Conservation (phyloP, 2,797 vertebrate genomes). For the Urosaurus nigricauda region DNA sequence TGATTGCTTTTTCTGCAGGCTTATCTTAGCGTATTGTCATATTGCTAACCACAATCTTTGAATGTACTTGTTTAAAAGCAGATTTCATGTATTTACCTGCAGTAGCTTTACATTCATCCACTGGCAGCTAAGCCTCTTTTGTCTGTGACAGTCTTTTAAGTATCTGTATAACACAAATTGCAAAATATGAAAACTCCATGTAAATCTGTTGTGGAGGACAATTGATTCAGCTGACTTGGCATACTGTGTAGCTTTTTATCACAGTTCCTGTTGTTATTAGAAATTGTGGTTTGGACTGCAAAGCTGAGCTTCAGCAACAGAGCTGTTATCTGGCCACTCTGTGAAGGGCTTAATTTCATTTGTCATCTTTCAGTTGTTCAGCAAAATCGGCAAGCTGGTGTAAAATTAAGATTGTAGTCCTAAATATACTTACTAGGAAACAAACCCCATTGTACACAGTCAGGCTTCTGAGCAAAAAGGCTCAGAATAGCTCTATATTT, state of each 20-base stretch:
- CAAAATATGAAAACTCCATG: neutral
- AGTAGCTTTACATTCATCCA: conserved; percentile 7
- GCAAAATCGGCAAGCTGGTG: neutral
- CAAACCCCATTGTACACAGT: neutral
- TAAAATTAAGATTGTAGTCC: neutral
- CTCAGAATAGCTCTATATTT: neutral
- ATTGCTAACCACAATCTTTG: neutral
- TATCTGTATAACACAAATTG: neutral
- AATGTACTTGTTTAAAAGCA: neutral
- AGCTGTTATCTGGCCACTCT: neutral
- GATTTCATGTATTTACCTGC: neutral
- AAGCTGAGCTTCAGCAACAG: neutral
- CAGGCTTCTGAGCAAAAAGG: neutral
- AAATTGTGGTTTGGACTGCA: neutral
- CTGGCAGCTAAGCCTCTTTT: conserved; percentile 15
- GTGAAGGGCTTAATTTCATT: neutral
- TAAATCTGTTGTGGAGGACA: neutral
- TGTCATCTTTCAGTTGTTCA: neutral
- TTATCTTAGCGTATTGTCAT: neutral
- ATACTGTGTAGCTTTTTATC: neutral
- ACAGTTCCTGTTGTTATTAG: neutral
- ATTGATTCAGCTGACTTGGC: conserved; percentile 3
- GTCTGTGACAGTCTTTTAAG: neutral
- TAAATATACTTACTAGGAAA: neutral
- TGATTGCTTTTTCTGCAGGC: neutral